Conservation (phyloP, 1,140 invertebrate species). For the Bathynomus jamesi region DNA sequence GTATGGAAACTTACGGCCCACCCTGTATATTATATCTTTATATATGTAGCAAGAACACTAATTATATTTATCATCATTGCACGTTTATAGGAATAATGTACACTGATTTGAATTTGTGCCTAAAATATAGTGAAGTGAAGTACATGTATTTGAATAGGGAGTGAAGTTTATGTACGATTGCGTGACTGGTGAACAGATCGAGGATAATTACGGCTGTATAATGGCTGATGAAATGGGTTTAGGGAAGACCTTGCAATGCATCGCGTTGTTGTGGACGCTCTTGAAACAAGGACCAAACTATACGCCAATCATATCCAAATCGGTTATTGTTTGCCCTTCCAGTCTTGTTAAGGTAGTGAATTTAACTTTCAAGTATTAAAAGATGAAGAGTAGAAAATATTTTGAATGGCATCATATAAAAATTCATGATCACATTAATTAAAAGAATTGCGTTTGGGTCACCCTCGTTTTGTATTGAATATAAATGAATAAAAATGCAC, state of each 20-base stretch:
- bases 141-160: conserved; percentile 52
- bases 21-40: too few species aligned
- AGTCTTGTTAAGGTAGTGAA: conserved; percentile 88
- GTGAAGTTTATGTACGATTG: conserved; percentile 99
- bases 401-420: neutral
- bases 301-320: conserved; percentile 45
- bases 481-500: too few species aligned
- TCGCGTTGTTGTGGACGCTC: conserved; percentile 92
- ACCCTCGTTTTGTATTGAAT: too few species aligned
- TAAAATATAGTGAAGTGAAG: too few species aligned
- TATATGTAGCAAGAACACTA: too few species aligned
- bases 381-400: too few species aligned
- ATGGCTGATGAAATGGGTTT: conserved; percentile 99
- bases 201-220: conserved; percentile 83
- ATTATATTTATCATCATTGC: too few species aligned
- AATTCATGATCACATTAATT: neutral
- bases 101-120: too few species aligned
- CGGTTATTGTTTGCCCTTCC: conserved; percentile 77
- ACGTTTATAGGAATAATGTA: too few species aligned
- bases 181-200: conserved; percentile 85
- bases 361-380: too few species aligned
- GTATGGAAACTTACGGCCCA: too few species aligned
- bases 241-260: conserved; percentile 97
- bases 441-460: neutral
- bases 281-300: conserved; percentile 65